These are phyloP conservation scores for Salvelinus alpinus DNA, from an alignment of 2,113 vertebrate genomes.

Conservation along the genomic window DNA sequence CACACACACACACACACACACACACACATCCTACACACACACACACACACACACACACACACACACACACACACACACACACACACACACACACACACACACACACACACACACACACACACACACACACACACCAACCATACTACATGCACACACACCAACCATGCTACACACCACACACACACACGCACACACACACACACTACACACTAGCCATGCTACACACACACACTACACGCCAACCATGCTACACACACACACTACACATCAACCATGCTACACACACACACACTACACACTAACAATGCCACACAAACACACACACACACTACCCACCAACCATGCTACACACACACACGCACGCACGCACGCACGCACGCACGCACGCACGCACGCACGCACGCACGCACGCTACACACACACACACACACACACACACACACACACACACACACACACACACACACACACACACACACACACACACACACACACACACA, in stretches of 20 bases:
- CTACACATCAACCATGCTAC: not conserved
- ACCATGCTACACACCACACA: too few species aligned
- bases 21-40: too few species aligned
- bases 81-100: too few species aligned
- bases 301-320: not conserved
- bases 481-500: conserved; percentile 10
- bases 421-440: too few species aligned
- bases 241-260: not conserved
- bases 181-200: not conserved
- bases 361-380: too few species aligned
- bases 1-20: too few species aligned
- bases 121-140: too few species aligned
- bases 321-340: conserved; percentile 41
- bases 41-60: too few species aligned
- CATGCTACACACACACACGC: not conserved
- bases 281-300: conserved; percentile 10
- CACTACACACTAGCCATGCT: not conserved
- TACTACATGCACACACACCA: too few species aligned
- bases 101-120: too few species aligned
- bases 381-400: too few species aligned
- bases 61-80: too few species aligned
- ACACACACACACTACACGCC: not conserved
- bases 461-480: not conserved
- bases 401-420: not conserved
- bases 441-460: not conserved